A percentile compares a stretch with the other conserved stretches of the same genome.
Evolutionary conservation across 2,888 invertebrate genomes (phyloP).

Genomic region (Encarsia formosa): DNA sequence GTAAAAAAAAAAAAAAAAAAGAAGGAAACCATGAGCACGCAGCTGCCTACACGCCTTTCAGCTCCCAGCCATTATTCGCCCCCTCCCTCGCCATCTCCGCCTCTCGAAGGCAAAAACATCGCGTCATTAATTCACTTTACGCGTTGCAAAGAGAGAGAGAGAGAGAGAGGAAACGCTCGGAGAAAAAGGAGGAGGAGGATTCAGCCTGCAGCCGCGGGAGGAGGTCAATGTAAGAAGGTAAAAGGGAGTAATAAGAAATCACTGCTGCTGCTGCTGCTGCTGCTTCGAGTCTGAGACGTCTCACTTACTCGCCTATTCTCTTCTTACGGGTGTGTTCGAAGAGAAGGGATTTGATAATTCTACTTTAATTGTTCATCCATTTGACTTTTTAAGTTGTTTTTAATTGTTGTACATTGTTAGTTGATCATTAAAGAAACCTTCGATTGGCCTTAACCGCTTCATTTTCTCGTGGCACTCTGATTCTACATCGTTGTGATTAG

Average conservation of each 20-base stretch:
- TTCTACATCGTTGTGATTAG: too few species aligned
- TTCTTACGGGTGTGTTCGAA: background rate
- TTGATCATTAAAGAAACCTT: too few species aligned
- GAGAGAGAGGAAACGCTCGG: background rate
- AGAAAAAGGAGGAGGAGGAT: background rate
- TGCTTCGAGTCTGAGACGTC: slow-evolving; percentile 15
- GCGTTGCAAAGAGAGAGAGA: slow-evolving; percentile 20
- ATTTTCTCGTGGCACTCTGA: too few species aligned
- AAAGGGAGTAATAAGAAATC: slow-evolving; percentile 41
- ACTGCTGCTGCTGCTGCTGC: background rate
- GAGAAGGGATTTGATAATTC: too few species aligned
- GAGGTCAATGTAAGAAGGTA: slow-evolving; percentile 39
- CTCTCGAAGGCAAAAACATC: slow-evolving; percentile 7
- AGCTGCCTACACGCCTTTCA: too few species aligned
- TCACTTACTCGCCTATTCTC: background rate
- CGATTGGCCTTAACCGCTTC: too few species aligned
- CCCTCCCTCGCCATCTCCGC: background rate
- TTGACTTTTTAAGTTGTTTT: too few species aligned
- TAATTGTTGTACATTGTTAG: too few species aligned
- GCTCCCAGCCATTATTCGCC: too few species aligned
- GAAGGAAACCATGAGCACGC: too few species aligned
- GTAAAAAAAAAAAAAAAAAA: too few species aligned
- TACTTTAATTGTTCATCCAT: too few species aligned
- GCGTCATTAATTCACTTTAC: slow-evolving; percentile 36
- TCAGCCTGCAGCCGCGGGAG: slow-evolving; percentile 2